Evolutionary conservation across 2,113 vertebrate species (phyloP).

Genomic region (Gracilinanus agilis): DNA sequence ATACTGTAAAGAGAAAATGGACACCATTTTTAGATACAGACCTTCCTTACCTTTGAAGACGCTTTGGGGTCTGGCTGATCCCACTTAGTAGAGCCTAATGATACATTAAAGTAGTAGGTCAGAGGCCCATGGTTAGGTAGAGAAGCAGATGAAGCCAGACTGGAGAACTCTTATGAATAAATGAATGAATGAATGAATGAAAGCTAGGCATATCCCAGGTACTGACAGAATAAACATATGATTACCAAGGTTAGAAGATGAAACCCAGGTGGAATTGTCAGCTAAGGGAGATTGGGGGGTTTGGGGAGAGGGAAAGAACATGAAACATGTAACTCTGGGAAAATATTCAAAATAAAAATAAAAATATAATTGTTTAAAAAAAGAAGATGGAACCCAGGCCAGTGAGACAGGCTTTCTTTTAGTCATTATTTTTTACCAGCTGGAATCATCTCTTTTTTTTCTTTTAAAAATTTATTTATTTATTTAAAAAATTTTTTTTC

Average conservation of each 20-base stretch:
- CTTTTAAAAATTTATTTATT: no score
- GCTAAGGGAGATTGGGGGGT: no score
- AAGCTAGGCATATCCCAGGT: not conserved
- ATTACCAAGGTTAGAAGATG: constrained; percentile 13
- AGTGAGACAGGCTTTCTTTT: not conserved
- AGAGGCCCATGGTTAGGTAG: not conserved
- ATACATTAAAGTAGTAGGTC: not conserved
- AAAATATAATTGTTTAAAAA: no score
- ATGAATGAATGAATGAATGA: not conserved
- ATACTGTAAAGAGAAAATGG: constrained; percentile 53
- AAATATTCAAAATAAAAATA: no score
- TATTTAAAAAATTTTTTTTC: no score
- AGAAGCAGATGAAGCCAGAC: not conserved
- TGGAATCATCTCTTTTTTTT: not conserved
- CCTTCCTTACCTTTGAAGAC: not conserved
- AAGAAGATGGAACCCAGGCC: not conserved
- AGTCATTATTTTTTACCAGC: not conserved
- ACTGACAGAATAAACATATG: not conserved
- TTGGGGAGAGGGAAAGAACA: no score
- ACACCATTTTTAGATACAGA: not conserved
- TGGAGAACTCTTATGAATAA: not conserved
- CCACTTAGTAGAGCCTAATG: not conserved
- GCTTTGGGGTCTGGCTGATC: not conserved
- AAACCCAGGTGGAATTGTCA: no score
- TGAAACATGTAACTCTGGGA: no score